Evolutionary conservation across 2,113 vertebrate genomes (phyloP), one percentile per base, ranked within the genome.

Genomic region (Paradoxurus hermaphroditus): DNA sequence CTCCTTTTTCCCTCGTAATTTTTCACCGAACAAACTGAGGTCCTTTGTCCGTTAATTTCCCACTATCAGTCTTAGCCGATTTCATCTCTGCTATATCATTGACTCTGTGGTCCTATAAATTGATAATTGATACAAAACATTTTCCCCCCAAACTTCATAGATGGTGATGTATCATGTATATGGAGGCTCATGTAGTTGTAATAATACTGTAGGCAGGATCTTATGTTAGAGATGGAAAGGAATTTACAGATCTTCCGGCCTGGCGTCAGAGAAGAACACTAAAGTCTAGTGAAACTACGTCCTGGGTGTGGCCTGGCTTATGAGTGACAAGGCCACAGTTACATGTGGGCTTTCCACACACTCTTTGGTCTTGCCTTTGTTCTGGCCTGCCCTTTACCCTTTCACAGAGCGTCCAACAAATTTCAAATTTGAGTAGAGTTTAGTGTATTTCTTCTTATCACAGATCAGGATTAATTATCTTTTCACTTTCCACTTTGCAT

Each of bases 401-500:
- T 84, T 84, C 75, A 46, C 34, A 6, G 7, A 84, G 14, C 21
- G 75, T 34, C 75, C 92, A 94, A 62, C 62, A 86, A 16, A 87
- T 84, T 86, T 90, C n/a, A 96, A 90, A 49, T 16, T 44, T 65
- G 25, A 70, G 34, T 92, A 12, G 56, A 85, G 29, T 85, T 95
- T 39, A 56, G 36, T 49, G 75, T 92, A 75, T 94, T 97, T 90
- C 70, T 91, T 53, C 10, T 53, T 73, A 59, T 87, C 70, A 85
- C 39, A 90, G 27, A 72, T 93, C 78, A 86, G 83, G n/a, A 85
- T 67, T 81, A 96, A 87, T 86, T 93, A 51, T 25, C 31, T 96
- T 96, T 96, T 91, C n/a, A 95, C n/a, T 82, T 77, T 91, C 39
- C 90, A 59, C 83, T 95, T 41, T 70, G 7, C 25, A 49, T 36